A percentile compares a stretch with the other conserved stretches of the same genome.
These are phyloP conservation scores for Diarsia dahlii DNA, from an alignment of 2,888 invertebrate genomes.

Conservation along the genomic window DNA sequence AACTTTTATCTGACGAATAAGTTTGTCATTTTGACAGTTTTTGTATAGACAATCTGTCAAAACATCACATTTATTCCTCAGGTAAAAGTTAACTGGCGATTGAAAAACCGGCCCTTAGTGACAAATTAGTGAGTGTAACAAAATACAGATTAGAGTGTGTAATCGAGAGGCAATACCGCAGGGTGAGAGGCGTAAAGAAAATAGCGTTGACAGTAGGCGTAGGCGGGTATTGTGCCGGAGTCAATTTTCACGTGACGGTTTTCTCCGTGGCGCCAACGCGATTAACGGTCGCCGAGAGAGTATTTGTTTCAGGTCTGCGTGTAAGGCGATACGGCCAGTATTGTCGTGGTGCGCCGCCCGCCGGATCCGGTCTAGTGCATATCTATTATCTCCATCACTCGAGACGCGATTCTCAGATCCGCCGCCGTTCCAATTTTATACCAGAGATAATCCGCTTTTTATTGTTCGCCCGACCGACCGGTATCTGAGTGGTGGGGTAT, in stretches of 20 bases:
- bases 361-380: constrained; percentile 87
- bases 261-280: constrained; percentile 85
- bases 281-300: constrained; percentile 85
- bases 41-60: too few species aligned
- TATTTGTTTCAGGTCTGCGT: constrained; percentile 86
- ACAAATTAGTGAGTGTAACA: constrained; percentile 43
- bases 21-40: too few species aligned
- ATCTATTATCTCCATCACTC: constrained; percentile 85
- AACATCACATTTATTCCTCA: too few species aligned
- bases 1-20: too few species aligned
- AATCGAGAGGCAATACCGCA: constrained; percentile 52
- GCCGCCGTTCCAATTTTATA: constrained; percentile 85
- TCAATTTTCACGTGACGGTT: constrained; percentile 84
- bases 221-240: constrained; percentile 68
- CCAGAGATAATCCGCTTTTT: constrained; percentile 84
- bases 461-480: constrained; percentile 74
- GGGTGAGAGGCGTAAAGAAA: constrained; percentile 50
- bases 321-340: constrained; percentile 87
- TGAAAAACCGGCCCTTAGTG: too few species aligned
- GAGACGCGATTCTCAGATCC: constrained; percentile 82
- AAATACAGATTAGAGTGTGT: constrained; percentile 54
- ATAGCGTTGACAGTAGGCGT: constrained; percentile 51
- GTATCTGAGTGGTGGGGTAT: constrained; percentile 59
- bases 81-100: too few species aligned
- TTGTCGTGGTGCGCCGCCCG: constrained; percentile 84